Percentiles rank a stretch among this genome's conserved stretches.
Evolutionary conservation across 1,140 invertebrate genomes (phyloP).

Genomic region (Drosophila paulistorum): DNA sequence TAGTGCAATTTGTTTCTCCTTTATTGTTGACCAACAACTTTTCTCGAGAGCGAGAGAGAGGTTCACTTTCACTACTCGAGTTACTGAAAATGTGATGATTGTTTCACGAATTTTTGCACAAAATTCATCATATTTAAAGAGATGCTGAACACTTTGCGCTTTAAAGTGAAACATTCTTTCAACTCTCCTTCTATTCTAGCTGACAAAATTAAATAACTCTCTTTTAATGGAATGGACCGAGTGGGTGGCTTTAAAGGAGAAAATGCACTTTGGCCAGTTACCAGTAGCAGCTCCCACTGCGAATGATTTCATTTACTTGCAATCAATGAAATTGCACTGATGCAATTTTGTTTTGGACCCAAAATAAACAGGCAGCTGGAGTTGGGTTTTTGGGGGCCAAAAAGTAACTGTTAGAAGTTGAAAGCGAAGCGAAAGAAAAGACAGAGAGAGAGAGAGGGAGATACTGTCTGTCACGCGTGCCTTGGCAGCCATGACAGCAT

Average conservation of each 20-base stretch:
- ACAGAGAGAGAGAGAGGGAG: neutral
- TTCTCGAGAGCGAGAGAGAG: neutral
- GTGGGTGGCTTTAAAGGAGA: slow-evolving; percentile 33
- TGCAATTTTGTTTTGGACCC: slow-evolving; percentile 65
- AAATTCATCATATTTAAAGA: slow-evolving; percentile 24
- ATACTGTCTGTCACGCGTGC: slow-evolving; percentile 50
- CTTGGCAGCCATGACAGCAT: slow-evolving; percentile 39
- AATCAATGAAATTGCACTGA: slow-evolving; percentile 79
- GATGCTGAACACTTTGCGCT: no score
- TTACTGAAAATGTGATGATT: slow-evolving; percentile 1
- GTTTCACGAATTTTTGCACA: slow-evolving; percentile 11
- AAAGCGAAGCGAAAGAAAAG: slow-evolving; percentile 17
- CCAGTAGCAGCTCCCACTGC: neutral
- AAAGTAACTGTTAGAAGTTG: slow-evolving; percentile 32
- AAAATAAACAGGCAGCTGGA: slow-evolving; percentile 57
- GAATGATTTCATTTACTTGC: slow-evolving; percentile 82
- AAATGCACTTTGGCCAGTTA: slow-evolving; percentile 29
- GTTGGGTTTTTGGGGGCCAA: neutral
- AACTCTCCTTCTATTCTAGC: slow-evolving; percentile 12
- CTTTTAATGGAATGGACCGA: neutral
- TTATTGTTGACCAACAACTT: slow-evolving; percentile 36
- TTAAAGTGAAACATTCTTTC: slow-evolving; percentile 21
- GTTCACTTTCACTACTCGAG: slow-evolving; percentile 1
- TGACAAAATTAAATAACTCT: slow-evolving; percentile 36
- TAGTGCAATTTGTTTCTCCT: slow-evolving; percentile 69